Evolutionary conservation across 1,140 invertebrate genomes (phyloP).

Genomic region (Penaeus indicus): DNA sequence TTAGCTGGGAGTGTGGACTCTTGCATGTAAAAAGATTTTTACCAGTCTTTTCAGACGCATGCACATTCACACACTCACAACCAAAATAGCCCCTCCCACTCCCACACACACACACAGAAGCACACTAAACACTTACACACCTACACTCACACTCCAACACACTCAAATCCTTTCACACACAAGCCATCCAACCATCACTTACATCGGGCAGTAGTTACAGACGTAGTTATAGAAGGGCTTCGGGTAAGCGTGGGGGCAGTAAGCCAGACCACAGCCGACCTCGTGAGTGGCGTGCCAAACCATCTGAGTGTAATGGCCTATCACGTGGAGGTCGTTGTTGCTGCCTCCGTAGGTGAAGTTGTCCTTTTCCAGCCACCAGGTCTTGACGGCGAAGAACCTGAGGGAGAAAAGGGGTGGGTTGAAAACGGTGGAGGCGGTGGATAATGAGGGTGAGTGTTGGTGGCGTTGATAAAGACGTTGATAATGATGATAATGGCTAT

Average conservation of each 20-base stretch:
- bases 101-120: not conserved
- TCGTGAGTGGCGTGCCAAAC: slow-evolving; percentile 85
- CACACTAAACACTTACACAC: not conserved
- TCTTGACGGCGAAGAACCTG: slow-evolving; percentile 85
- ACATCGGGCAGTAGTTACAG: slow-evolving; percentile 90
- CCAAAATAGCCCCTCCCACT: not conserved
- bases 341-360: slow-evolving; percentile 81
- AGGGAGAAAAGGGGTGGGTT: slow-evolving; percentile 45
- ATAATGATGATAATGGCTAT: too few relatives aligned
- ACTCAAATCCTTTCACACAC: not conserved
- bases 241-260: slow-evolving; percentile 76
- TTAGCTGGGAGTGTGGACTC: too few relatives aligned
- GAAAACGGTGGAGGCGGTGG: not conserved
- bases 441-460: not conserved
- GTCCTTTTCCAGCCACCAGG: slow-evolving; percentile 83
- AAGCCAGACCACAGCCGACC: slow-evolving; percentile 82
- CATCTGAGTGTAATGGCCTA: slow-evolving; percentile 88
- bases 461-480: too few relatives aligned
- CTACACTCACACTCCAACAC: not conserved
- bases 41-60: not conserved
- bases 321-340: slow-evolving; percentile 76
- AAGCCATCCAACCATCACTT: slow-evolving; percentile 69
- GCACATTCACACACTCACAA: not conserved
- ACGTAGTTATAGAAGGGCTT: slow-evolving; percentile 84
- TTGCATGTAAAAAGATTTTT: too few relatives aligned